These are phyloP conservation scores for Kryptolebias ocellatus DNA, from an alignment of 2,797 vertebrate species.

Conservation along the genomic window DNA sequence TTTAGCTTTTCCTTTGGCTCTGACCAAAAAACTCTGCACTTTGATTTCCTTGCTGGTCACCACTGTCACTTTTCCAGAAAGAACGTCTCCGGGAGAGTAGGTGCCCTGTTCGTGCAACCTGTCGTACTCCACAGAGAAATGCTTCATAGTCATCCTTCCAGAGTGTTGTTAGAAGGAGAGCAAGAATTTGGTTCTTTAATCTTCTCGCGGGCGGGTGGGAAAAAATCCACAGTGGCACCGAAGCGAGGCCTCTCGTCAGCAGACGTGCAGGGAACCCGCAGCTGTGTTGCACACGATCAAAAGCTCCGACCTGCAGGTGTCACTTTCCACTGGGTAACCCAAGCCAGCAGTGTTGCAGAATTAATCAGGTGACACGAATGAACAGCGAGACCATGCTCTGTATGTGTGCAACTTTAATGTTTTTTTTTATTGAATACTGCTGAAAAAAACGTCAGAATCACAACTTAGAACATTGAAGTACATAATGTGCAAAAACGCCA, in stretches of 20 bases:
- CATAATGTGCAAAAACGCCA: background rate
- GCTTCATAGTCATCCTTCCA: slow-evolving; percentile 65
- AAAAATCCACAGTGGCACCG: background rate
- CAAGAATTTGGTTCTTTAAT: slow-evolving; percentile 2
- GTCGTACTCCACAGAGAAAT: slow-evolving; percentile 71
- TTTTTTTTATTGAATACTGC: background rate
- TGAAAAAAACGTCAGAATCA: background rate
- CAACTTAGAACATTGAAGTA: background rate
- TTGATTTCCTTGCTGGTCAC: slow-evolving; percentile 67
- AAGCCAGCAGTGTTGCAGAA: slow-evolving; percentile 18
- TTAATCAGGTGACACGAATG: slow-evolving; percentile 20
- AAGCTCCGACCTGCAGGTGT: slow-evolving; percentile 65
- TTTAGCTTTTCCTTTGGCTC: slow-evolving; percentile 73
- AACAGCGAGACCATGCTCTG: background rate
- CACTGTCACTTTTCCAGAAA: slow-evolving; percentile 70
- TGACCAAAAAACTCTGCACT: slow-evolving; percentile 71
- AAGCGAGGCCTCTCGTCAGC: slow-evolving; percentile 5
- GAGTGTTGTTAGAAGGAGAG: background rate
- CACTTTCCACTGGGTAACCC: slow-evolving; percentile 69
- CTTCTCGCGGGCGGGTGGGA: background rate
- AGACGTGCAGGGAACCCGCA: slow-evolving; percentile 19
- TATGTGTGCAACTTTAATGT: background rate
- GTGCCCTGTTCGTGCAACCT: slow-evolving; percentile 59
- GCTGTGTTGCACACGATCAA: slow-evolving; percentile 56
- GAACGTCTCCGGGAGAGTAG: slow-evolving; percentile 70